These are phyloP conservation scores for Sebastes baramenuke DNA, from an alignment of 2,797 vertebrate genomes.

Conservation along the genomic window DNA sequence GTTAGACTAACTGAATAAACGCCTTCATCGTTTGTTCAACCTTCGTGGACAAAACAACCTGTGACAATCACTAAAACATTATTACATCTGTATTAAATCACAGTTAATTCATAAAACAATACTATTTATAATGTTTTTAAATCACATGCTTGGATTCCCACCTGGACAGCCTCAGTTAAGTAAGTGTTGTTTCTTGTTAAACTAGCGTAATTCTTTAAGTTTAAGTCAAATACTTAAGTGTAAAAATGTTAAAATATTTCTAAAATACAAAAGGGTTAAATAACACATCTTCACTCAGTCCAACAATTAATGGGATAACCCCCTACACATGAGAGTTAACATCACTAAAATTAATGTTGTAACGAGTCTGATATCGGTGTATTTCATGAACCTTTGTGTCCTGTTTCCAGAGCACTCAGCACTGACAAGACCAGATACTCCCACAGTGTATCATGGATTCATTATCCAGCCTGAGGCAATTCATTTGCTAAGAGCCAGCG, in stretches of 20 bases:
- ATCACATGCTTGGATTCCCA: slow-evolving; percentile 2
- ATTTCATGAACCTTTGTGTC: slow-evolving; percentile 16
- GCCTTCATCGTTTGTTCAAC: not conserved
- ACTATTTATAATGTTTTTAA: not conserved
- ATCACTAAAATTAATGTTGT: not conserved
- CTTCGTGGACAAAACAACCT: not conserved
- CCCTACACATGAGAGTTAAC: not conserved
- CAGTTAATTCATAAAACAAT: slow-evolving; percentile 12
- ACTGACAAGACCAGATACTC: slow-evolving; percentile 32
- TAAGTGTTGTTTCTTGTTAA: slow-evolving; percentile 9
- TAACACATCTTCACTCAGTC: slow-evolving; percentile 2
- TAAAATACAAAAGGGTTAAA: not conserved
- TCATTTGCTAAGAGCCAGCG: slow-evolving; percentile 32
- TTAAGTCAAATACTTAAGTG: slow-evolving; percentile 15
- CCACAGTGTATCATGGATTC: slow-evolving; percentile 34
- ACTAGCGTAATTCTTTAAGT: slow-evolving; percentile 5
- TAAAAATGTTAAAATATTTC: slow-evolving; percentile 31
- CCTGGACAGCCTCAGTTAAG: not conserved
- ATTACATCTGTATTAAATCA: slow-evolving; percentile 2
- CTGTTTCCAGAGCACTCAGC: slow-evolving; percentile 17
- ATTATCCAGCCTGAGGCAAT: slow-evolving; percentile 28
- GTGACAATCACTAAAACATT: not conserved
- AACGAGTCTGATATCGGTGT: not conserved
- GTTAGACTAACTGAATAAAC: slow-evolving; percentile 37
- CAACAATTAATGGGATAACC: not conserved